These are phyloP conservation scores for Resseliella maxima DNA, from an alignment of 2,888 invertebrate species.

Conservation along the genomic window DNA sequence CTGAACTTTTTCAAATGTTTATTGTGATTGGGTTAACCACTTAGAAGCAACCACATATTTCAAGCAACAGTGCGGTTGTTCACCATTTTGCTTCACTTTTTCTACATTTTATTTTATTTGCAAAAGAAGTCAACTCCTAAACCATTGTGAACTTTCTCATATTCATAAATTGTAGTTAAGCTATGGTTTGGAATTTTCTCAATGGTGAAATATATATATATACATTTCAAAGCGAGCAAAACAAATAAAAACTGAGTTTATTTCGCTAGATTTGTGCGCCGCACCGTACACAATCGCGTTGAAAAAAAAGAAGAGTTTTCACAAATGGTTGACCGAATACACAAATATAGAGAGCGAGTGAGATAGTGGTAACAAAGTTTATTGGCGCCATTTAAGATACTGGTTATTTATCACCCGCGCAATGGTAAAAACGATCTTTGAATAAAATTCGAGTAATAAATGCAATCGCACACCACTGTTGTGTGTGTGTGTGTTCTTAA, in stretches of 20 bases:
- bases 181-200: background rate
- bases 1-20: background rate
- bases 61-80: background rate
- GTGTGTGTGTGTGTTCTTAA: background rate
- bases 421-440: conserved; percentile 3
- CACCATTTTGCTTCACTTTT: background rate
- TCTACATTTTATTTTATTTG: background rate
- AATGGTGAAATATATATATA: background rate
- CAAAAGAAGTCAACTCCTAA: background rate
- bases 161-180: conserved; percentile 17
- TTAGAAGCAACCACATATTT: background rate
- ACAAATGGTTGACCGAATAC: background rate
- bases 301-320: background rate
- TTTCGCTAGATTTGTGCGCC: background rate
- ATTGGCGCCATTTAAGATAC: conserved; percentile 42
- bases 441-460: conserved; percentile 17
- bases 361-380: background rate
- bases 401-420: conserved; percentile 28
- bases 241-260: background rate
- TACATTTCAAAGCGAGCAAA: background rate
- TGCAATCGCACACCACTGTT: background rate
- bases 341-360: background rate
- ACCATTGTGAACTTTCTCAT: conserved; percentile 16
- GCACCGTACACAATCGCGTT: background rate
- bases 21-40: background rate